Percentiles rank a stretch among this genome's conserved stretches.
Conservation (phyloP, 2,797 vertebrate genomes). For the Bradypodion ventrale region DNA sequence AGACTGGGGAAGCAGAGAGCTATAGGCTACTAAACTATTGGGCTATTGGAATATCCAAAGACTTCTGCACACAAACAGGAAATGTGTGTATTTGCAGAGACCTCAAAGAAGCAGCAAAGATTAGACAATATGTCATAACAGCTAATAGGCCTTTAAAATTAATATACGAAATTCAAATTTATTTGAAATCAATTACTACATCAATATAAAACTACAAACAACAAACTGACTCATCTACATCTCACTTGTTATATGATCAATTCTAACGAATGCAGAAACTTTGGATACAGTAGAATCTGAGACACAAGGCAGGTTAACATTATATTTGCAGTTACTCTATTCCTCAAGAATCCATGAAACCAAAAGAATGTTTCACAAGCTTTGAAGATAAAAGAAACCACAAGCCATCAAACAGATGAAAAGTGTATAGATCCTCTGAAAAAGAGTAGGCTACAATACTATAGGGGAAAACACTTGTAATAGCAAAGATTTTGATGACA, state of each 20-base stretch:
- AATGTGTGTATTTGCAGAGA: too few relatives aligned
- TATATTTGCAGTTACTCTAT: background rate
- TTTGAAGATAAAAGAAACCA: conserved; percentile 61
- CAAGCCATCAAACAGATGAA: conserved; percentile 52
- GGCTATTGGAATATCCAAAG: too few relatives aligned
- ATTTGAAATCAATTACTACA: background rate
- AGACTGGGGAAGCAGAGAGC: too few relatives aligned
- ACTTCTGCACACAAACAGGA: too few relatives aligned
- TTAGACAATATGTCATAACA: background rate
- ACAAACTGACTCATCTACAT: background rate
- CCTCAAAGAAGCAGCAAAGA: background rate
- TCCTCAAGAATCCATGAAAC: conserved; percentile 44
- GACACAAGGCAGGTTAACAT: background rate
- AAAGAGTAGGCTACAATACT: conserved; percentile 34
- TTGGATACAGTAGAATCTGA: conserved; percentile 28
- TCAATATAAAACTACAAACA: background rate
- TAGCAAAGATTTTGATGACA: conserved; percentile 36
- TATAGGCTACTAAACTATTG: too few relatives aligned
- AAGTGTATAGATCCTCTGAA: conserved; percentile 51
- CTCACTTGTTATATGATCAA: background rate
- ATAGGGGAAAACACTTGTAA: conserved; percentile 37
- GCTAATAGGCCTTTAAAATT: background rate
- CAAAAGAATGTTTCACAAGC: conserved; percentile 52
- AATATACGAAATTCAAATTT: background rate
- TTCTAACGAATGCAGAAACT: conserved; percentile 38